A percentile compares a stretch with the other conserved stretches of the same genome.
These are phyloP conservation scores for Apotomis capreana DNA, from an alignment of 2,888 invertebrate genomes.

Conservation along the genomic window DNA sequence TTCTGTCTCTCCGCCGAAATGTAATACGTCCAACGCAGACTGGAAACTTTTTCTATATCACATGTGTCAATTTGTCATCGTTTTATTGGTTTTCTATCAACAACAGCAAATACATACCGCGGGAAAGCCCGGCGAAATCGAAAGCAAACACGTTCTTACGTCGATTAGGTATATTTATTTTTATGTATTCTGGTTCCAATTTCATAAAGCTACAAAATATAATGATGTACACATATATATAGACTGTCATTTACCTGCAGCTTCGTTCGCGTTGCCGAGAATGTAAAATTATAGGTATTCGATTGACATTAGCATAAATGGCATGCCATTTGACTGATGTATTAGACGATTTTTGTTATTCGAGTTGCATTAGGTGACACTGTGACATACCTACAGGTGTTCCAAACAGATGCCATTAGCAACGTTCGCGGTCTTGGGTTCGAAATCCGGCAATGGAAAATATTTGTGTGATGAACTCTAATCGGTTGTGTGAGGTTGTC, in stretches of 20 bases:
- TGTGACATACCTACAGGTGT: too few species aligned
- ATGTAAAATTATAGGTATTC: too few species aligned
- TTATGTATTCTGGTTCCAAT: background rate
- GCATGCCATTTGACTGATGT: too few species aligned
- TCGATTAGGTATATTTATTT: constrained; percentile 9
- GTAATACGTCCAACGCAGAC: background rate
- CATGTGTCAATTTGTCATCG: constrained; percentile 27
- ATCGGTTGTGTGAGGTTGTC: too few species aligned
- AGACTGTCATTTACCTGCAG: background rate
- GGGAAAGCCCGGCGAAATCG: constrained; percentile 21
- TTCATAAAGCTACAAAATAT: background rate
- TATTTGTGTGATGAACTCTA: too few species aligned
- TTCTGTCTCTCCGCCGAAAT: constrained; percentile 1
- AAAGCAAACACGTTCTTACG: constrained; percentile 29
- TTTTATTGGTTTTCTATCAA: constrained; percentile 40
- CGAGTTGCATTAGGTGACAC: too few species aligned
- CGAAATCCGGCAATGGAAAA: too few species aligned
- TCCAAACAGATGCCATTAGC: too few species aligned
- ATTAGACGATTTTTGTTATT: too few species aligned
- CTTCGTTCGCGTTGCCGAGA: too few species aligned
- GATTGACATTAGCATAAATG: too few species aligned
- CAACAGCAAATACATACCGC: constrained; percentile 33
- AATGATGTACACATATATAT: background rate
- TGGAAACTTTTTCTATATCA: constrained; percentile 23
- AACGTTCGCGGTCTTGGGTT: too few species aligned